Base-by-base conservation (phyloP, 2,888 invertebrate species). In the Cepaea hortensis region DNA sequence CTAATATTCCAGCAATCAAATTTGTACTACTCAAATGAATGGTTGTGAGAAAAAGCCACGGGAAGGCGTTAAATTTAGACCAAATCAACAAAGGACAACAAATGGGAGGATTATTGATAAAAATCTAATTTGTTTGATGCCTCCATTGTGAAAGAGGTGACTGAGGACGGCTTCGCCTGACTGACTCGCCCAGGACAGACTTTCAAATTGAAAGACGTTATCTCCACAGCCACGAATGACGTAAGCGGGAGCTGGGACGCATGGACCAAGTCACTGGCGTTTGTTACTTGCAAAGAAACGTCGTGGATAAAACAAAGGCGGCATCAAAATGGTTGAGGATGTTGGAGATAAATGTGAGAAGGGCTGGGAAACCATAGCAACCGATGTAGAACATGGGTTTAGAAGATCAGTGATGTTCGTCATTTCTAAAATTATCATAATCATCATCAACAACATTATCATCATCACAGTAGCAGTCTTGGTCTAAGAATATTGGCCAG, bases 111-210 rank as follows among this genome's bases (percentile, higher is more conserved):
- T 35, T 62, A 79, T 79, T 62, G 62, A 79, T 79, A 79, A 62
- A 79, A 79, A 79, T 79, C 62, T 79, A 79, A 79, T 79, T 62
- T 79, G 62, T 79, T 35, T 61, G 82, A 72, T 73, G 82, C 61
- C 3, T 50, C 73, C 18, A 35, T 72, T 61, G 82, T 82, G 3
- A 72, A 82, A 1, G 13, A 18, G 82, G n/a, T 73, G 48, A 55
- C 82, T 35, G 82, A 82, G 82, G 82, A 82, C 82, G 72, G 35
- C 73, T 35, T 23, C 70, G 82, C 82, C 48, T 70, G 73, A 20
- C 48, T 62, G 50, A 50, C 55, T 61, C 48, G 6, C 23, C n/a
- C 15, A 73, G 73, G 55, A 20, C 48, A 9, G 82, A 15, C 55
- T 61, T 70, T 1, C 23, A 73, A 61, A 82, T 82, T 55, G 72